Evolutionary conservation across 2,113 vertebrate species (phyloP).

Genomic region (Spilogale gracilis): DNA sequence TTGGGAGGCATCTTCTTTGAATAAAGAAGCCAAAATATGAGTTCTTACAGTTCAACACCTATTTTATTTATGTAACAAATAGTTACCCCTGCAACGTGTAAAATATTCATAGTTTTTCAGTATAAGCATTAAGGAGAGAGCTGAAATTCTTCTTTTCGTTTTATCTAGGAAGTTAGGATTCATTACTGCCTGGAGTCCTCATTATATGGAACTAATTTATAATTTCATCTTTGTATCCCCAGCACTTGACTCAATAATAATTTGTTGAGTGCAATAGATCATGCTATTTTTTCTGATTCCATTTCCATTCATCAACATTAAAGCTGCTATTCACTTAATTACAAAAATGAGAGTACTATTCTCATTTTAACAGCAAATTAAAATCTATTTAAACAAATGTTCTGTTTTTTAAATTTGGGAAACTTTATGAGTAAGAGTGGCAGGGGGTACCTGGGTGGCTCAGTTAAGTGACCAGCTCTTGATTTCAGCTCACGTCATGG

Average conservation of each 20-base stretch:
- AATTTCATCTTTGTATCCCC: slow-evolving; percentile 5
- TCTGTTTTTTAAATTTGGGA: slow-evolving; percentile 41
- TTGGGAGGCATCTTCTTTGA: not conserved
- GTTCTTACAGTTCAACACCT: not conserved
- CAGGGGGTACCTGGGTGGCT: not conserved
- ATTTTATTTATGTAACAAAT: slow-evolving; percentile 35
- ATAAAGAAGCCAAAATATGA: slow-evolving; percentile 27
- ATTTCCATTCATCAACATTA: slow-evolving; percentile 21
- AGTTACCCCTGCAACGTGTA: not conserved
- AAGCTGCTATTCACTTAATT: slow-evolving; percentile 26
- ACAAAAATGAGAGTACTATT: not conserved
- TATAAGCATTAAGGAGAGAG: not conserved
- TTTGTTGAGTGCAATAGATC: not conserved
- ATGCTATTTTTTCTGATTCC: slow-evolving; percentile 41
- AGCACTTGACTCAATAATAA: not conserved
- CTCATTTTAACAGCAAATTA: slow-evolving; percentile 23
- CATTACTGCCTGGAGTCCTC: not conserved
- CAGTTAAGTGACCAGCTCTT: not conserved
- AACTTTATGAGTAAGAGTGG: slow-evolving; percentile 24
- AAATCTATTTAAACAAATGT: slow-evolving; percentile 28
- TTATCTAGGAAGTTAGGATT: slow-evolving; percentile 32
- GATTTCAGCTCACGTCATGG: not conserved
- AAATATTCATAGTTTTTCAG: slow-evolving; percentile 31
- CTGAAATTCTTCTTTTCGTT: slow-evolving; percentile 32
- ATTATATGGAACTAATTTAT: slow-evolving; percentile 36